These are phyloP conservation scores for Tapirus indicus DNA, from an alignment of 2,797 vertebrate genomes.

Conservation along the genomic window DNA sequence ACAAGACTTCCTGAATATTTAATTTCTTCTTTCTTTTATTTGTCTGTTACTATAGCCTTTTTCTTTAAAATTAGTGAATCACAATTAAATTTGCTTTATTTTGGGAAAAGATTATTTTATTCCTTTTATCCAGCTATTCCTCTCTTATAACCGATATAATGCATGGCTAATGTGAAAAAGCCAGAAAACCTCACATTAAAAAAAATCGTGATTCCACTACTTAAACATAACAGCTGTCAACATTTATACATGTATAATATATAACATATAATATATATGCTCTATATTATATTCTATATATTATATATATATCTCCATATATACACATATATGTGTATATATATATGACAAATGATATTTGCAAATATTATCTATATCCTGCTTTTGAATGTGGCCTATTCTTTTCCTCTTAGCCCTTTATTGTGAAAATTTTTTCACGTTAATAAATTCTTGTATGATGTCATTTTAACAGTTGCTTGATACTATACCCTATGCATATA, in stretches of 20 bases:
- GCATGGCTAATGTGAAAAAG: not conserved
- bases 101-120: not conserved
- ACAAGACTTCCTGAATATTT: constrained; percentile 14
- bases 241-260: not conserved
- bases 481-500: not conserved
- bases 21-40: constrained; percentile 27
- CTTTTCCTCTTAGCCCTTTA: not conserved
- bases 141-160: not conserved
- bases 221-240: constrained; percentile 27
- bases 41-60: constrained; percentile 14
- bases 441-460: not conserved
- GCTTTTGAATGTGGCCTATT: not conserved
- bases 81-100: constrained; percentile 56
- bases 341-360: not conserved
- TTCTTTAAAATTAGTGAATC: constrained; percentile 50
- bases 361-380: not conserved
- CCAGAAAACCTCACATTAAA: not conserved
- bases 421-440: not conserved
- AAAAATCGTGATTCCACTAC: not conserved
- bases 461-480: constrained; percentile 17
- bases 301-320: not conserved
- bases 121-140: not conserved
- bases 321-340: not conserved
- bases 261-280: not conserved
- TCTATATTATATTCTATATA: not conserved